phyloP scores from a whole-genome alignment of 1,140 invertebrate species.

The Ctenoplectra terminalis region DNA sequence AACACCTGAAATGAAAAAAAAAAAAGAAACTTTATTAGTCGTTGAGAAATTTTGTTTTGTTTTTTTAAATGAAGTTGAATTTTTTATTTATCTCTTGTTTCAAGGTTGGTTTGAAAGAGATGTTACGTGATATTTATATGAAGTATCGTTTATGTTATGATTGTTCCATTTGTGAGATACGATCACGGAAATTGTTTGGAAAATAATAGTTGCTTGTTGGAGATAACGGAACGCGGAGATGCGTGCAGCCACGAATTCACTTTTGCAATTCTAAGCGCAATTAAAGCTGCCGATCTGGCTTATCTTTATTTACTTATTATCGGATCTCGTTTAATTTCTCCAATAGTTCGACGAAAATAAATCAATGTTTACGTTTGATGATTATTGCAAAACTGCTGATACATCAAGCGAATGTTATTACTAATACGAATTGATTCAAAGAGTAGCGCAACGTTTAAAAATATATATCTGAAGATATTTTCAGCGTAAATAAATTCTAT shows the following conservation, averaged over 20 bases:
- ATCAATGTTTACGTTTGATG: neutral
- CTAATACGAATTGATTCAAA: no score
- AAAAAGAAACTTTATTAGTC: neutral
- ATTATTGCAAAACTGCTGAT: neutral
- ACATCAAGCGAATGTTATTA: no score
- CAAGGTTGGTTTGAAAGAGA: no score
- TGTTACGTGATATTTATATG: neutral
- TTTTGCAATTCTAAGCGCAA: neutral
- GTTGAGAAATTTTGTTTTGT: neutral
- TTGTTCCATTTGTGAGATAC: neutral
- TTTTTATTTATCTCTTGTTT: no score
- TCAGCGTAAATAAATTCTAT: no score
- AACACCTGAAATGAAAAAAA: neutral
- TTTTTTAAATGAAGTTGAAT: no score
- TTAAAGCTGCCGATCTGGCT: neutral
- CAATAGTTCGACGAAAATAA: conserved; percentile 1
- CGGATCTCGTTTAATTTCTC: conserved; percentile 10
- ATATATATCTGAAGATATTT: no score
- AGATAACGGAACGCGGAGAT: neutral
- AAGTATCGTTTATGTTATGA: neutral
- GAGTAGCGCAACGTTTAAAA: no score
- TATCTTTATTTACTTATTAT: conserved; percentile 14
- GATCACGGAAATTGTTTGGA: neutral
- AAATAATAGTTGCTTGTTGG: neutral
- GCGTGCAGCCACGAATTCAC: no score